Evolutionary conservation across 2,113 vertebrate species (phyloP).

Genomic region (Monarcha castaneiventris): DNA sequence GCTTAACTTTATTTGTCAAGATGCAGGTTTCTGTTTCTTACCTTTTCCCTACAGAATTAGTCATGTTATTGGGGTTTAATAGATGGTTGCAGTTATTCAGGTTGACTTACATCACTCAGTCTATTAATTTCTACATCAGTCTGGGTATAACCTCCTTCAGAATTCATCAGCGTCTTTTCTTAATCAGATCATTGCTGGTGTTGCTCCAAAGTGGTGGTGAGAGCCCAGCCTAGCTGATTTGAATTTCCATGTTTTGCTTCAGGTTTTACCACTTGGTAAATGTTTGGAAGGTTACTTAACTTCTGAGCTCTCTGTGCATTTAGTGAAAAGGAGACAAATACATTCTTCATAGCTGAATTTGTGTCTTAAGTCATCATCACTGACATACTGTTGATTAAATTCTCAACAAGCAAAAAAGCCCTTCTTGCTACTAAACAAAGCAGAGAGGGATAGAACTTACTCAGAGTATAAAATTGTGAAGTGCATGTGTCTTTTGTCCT

Average conservation of each 20-base stretch:
- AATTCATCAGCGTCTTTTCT: not conserved
- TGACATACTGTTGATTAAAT: not conserved
- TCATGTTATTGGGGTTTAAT: not conserved
- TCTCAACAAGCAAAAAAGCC: not conserved
- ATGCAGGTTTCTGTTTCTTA: not conserved
- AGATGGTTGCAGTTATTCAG: not conserved
- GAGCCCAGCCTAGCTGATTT: not conserved
- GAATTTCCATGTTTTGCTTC: not conserved
- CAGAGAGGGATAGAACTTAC: not conserved
- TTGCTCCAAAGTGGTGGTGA: not conserved
- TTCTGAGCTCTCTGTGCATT: not conserved
- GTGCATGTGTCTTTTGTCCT: not conserved
- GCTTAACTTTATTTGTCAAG: not conserved
- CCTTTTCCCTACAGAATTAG: not conserved
- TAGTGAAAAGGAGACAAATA: not conserved
- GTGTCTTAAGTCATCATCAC: not conserved
- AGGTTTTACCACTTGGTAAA: not conserved
- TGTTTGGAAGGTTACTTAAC: not conserved
- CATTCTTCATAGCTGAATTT: not conserved
- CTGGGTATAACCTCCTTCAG: not conserved
- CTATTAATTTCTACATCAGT: not conserved
- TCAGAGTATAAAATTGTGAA: not conserved
- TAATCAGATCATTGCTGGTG: not conserved
- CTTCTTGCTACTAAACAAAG: not conserved
- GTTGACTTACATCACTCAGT: slow-evolving; percentile 18